Percentiles rank a stretch among this genome's conserved stretches.
Conservation (phyloP, 2,888 invertebrate species). For the Neria commutata region DNA sequence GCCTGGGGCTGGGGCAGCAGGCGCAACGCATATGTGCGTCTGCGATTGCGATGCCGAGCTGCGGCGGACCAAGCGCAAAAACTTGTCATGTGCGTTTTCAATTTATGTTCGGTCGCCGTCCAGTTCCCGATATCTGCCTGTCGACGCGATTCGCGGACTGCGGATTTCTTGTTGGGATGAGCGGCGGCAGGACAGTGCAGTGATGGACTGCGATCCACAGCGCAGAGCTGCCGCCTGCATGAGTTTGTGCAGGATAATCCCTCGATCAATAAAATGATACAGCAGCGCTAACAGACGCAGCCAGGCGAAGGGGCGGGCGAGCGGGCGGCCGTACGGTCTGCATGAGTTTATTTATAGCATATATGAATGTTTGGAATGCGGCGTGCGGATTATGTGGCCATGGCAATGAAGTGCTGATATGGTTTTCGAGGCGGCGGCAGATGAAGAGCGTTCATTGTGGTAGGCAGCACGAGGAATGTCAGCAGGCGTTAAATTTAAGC, state of each 20-base stretch:
- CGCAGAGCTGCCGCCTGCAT: neutral
- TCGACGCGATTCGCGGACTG: slow-evolving; percentile 25
- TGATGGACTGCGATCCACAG: neutral
- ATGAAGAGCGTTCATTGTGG: too few species aligned
- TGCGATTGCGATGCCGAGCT: slow-evolving; percentile 3
- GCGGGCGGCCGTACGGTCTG: too few species aligned
- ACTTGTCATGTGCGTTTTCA: slow-evolving; percentile 26
- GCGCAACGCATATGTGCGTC: neutral
- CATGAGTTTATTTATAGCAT: neutral
- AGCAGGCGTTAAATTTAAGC: too few species aligned
- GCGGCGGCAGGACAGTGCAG: too few species aligned
- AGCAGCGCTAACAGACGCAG: slow-evolving; percentile 1
- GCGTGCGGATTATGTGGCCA: neutral
- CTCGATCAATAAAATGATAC: slow-evolving; percentile 36
- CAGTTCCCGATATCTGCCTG: neutral
- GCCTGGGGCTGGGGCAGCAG: too few species aligned
- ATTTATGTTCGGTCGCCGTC: slow-evolving; percentile 13
- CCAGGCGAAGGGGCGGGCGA: neutral
- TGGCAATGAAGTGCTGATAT: too few species aligned
- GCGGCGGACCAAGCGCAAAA: slow-evolving; percentile 36
- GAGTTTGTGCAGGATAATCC: slow-evolving; percentile 34
- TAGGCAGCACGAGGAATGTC: too few species aligned
- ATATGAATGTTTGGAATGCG: neutral
- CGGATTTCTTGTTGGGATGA: slow-evolving; percentile 1
- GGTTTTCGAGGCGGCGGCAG: too few species aligned